These are phyloP conservation scores for Chitala chitala DNA, from an alignment of 2,113 vertebrate genomes.

Conservation along the genomic window DNA sequence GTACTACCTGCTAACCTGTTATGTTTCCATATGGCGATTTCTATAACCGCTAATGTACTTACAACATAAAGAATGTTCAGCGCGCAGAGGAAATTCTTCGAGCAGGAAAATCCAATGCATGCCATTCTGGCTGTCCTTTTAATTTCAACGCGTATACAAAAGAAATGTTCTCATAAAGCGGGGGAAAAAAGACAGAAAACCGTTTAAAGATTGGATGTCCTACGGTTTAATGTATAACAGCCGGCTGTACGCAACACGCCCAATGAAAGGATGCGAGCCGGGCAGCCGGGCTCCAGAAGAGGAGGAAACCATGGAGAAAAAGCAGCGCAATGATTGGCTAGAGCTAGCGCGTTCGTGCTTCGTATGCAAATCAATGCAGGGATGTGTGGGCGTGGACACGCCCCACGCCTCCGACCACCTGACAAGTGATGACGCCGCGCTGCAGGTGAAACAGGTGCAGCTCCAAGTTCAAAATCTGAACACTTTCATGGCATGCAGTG, in stretches of 20 bases:
- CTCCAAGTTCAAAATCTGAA: slow-evolving; percentile 16
- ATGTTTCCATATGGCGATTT: slow-evolving; percentile 44
- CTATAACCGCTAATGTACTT: slow-evolving; percentile 38
- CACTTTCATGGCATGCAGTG: background rate
- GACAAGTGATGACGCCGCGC: background rate
- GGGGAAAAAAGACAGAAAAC: background rate
- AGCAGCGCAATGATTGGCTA: slow-evolving; percentile 28
- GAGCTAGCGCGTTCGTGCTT: background rate
- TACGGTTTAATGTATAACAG: background rate
- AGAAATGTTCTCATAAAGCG: background rate
- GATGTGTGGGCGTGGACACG: background rate
- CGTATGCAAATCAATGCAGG: slow-evolving; percentile 37
- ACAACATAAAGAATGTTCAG: slow-evolving; percentile 69
- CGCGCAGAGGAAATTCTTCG: slow-evolving; percentile 59
- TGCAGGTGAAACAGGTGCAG: slow-evolving; percentile 22
- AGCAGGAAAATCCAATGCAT: slow-evolving; percentile 64
- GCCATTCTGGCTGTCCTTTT: slow-evolving; percentile 40
- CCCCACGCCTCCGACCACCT: background rate
- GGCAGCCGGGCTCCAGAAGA: background rate
- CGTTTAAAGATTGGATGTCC: background rate
- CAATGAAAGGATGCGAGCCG: slow-evolving; percentile 2
- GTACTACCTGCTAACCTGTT: background rate
- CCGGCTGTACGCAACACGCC: background rate
- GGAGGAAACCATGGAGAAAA: background rate
- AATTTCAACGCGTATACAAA: background rate